Percentiles rank a stretch among this genome's conserved stretches.
Conservation (phyloP, 2,888 invertebrate species). For the Hololepta plana region DNA sequence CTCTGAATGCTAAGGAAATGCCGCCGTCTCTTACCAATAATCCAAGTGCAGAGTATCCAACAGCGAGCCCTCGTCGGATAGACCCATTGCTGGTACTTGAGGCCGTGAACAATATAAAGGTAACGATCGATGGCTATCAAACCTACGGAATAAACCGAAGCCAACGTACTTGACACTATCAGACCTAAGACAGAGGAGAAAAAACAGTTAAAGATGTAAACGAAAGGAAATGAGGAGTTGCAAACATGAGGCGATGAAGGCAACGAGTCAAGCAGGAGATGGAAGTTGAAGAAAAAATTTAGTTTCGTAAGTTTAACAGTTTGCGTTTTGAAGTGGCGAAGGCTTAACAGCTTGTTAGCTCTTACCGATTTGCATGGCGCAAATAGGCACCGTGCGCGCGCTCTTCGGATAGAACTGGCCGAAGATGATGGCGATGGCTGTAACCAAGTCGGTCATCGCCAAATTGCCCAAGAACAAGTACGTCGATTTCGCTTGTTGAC, state of each 20-base stretch:
- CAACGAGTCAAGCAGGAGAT: too few species aligned
- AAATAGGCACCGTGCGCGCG: slow-evolving; percentile 22
- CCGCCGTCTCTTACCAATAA: slow-evolving; percentile 29
- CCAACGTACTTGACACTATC: slow-evolving; percentile 42
- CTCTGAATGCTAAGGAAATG: slow-evolving; percentile 1
- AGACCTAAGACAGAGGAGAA: slow-evolving; percentile 28
- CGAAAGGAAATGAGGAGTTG: too few species aligned
- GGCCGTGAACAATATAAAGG: slow-evolving; percentile 43
- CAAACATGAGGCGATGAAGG: too few species aligned
- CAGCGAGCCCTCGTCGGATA: slow-evolving; percentile 37
- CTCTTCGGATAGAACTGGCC: slow-evolving; percentile 28
- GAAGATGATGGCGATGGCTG: slow-evolving; percentile 38
- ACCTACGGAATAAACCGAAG: slow-evolving; percentile 44
- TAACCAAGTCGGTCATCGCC: slow-evolving; percentile 42
- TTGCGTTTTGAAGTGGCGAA: too few species aligned
- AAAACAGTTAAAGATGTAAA: too few species aligned
- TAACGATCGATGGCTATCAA: slow-evolving; percentile 45
- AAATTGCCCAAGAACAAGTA: slow-evolving; percentile 48
- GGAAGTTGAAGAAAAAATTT: too few species aligned
- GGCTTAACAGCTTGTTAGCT: slow-evolving; percentile 6
- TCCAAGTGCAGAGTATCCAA: slow-evolving; percentile 36
- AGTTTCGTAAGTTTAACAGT: too few species aligned
- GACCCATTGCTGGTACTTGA: slow-evolving; percentile 42
- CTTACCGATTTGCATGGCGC: slow-evolving; percentile 27
- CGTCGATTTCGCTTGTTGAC: slow-evolving; percentile 41